phyloP scores from a whole-genome alignment of 1,140 invertebrate species.

The Drosophila cardini region DNA sequence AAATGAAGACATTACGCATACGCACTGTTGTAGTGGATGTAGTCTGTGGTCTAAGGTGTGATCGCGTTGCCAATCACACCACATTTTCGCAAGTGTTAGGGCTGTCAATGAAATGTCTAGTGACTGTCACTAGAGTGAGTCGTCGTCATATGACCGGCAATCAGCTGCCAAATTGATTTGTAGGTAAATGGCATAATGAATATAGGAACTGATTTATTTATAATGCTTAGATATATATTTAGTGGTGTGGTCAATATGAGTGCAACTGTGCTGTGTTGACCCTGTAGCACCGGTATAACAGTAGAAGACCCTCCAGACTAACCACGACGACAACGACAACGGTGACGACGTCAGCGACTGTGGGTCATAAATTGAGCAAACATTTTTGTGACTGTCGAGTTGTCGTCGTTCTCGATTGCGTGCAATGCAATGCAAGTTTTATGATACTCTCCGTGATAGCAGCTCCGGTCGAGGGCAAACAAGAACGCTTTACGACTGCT shows the following conservation, averaged over 20 bases:
- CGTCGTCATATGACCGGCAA: conserved; percentile 75
- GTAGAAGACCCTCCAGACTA: conserved; percentile 5
- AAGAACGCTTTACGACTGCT: conserved; percentile 70
- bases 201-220: conserved; percentile 37
- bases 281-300: conserved; percentile 4
- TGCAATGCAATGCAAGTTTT: conserved; percentile 78
- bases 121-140: conserved; percentile 44
- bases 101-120: conserved; percentile 60
- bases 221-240: background rate
- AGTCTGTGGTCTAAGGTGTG: conserved; percentile 42
- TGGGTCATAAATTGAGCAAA: conserved; percentile 75
- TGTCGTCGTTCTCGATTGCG: conserved; percentile 58
- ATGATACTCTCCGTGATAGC: conserved; percentile 67
- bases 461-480: conserved; percentile 68
- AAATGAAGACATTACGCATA: conserved; percentile 61
- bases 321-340: conserved; percentile 21
- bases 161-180: conserved; percentile 74
- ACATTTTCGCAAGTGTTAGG: conserved; percentile 16
- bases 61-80: conserved; percentile 17
- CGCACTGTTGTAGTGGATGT: conserved; percentile 45
- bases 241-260: conserved; percentile 3
- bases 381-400: conserved; percentile 52
- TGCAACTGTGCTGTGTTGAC: conserved; percentile 30
- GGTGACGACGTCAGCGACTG: conserved; percentile 54
- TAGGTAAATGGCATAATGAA: conserved; percentile 21